Evolutionary conservation across 1,140 invertebrate species (phyloP).

Genomic region (Spodoptera frugiperda): DNA sequence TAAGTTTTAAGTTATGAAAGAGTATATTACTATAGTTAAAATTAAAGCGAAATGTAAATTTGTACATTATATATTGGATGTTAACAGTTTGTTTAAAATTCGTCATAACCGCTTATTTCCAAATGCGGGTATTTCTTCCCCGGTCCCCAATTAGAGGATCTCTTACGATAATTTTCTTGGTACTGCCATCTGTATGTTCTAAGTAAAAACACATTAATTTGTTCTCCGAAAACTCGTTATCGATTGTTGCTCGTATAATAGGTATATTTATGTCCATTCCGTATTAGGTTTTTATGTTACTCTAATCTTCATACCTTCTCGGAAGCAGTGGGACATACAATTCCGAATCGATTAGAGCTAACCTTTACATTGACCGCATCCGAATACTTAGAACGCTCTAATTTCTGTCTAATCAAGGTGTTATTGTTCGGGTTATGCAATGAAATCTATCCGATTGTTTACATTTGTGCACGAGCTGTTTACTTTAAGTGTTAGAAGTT

Average conservation of each 20-base stretch:
- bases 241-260: conserved; percentile 54
- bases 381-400: conserved; percentile 42
- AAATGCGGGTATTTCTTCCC: conserved; percentile 14
- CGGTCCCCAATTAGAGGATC: conserved; percentile 34
- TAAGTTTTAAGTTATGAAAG: neutral
- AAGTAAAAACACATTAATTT: conserved; percentile 53
- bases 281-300: conserved; percentile 43
- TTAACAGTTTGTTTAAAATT: neutral
- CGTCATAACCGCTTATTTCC: neutral
- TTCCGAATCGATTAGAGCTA: conserved; percentile 45
- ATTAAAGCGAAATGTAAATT: neutral
- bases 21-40: neutral
- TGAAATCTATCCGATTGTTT: conserved; percentile 28
- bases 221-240: conserved; percentile 52
- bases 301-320: conserved; percentile 53
- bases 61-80: neutral
- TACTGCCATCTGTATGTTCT: conserved; percentile 48
- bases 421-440: conserved; percentile 2
- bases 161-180: conserved; percentile 49
- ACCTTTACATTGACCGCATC: conserved; percentile 39
- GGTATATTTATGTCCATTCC: conserved; percentile 45
- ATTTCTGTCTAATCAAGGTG: conserved; percentile 21
- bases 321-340: conserved; percentile 42
- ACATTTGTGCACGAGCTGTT: conserved; percentile 6
- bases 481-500: neutral